phyloP scores from a whole-genome alignment of 2,113 vertebrate genomes.

The Hyperopisus bebe region DNA sequence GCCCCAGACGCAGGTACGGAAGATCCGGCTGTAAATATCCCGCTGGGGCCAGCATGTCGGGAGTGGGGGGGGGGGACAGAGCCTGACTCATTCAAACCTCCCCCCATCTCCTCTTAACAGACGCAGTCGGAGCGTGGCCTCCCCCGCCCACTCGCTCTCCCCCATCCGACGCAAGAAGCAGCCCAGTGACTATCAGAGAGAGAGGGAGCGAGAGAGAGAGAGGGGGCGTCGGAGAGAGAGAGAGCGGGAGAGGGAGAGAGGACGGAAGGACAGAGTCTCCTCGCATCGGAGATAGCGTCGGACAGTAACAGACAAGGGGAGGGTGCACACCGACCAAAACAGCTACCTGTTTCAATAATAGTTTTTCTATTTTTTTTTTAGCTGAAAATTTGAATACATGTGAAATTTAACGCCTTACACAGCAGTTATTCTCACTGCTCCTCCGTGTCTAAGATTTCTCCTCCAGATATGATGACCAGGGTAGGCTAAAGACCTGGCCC shows the following conservation, averaged over 20 bases:
- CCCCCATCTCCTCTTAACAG: constrained; percentile 28
- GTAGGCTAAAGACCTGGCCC: not conserved
- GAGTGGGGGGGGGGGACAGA: constrained; percentile 17
- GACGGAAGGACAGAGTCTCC: not conserved
- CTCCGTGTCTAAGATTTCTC: not conserved
- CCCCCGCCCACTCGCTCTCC: constrained; percentile 20
- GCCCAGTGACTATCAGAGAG: not conserved
- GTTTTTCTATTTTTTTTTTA: not conserved
- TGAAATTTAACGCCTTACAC: not conserved
- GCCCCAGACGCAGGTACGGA: constrained; percentile 33
- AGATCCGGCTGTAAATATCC: not conserved
- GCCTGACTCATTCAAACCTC: constrained; percentile 19
- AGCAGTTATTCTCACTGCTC: not conserved
- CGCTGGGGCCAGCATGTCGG: constrained; percentile 14
- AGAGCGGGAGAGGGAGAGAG: not conserved
- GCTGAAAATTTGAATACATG: not conserved
- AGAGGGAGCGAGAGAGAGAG: not conserved
- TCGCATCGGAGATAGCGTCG: constrained; percentile 21
- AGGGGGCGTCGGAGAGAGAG: not conserved
- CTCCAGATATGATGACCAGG: not conserved
- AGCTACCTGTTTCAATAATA: not conserved
- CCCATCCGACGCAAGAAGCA: not conserved
- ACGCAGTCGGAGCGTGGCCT: not conserved
- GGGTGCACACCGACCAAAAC: constrained; percentile 3
- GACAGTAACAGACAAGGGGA: too few species aligned